These are phyloP conservation scores for Microcebus griseorufus DNA, from an alignment of 2,113 vertebrate genomes.

Conservation along the genomic window DNA sequence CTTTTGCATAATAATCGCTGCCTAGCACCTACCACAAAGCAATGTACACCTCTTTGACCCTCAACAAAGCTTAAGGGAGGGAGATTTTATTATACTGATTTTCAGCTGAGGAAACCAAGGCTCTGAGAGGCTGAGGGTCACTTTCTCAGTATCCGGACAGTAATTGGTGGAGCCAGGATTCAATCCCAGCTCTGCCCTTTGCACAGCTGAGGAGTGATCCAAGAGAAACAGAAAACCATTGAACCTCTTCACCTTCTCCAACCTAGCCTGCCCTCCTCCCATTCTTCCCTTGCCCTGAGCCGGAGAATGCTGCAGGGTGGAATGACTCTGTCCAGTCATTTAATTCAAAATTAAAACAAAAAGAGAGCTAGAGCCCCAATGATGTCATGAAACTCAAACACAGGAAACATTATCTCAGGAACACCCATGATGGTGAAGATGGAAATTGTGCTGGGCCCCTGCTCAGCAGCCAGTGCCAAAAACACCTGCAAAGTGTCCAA, in stretches of 20 bases:
- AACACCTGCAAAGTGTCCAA: background rate
- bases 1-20: background rate
- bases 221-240: background rate
- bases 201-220: background rate
- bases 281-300: background rate
- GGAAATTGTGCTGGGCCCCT: fast-evolving
- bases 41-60: background rate
- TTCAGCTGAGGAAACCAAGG: background rate
- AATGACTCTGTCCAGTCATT: background rate
- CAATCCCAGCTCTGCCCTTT: background rate
- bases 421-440: background rate
- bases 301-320: background rate
- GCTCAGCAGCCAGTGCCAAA: background rate
- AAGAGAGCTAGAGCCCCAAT: background rate
- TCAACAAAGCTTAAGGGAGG: background rate
- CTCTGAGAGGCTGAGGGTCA: background rate
- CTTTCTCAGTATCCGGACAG: background rate
- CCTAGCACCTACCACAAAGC: background rate
- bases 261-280: background rate
- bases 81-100: background rate
- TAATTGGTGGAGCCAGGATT: background rate
- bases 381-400: background rate
- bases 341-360: background rate
- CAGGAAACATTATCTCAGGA: background rate
- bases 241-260: background rate